Evolutionary conservation across 1,140 invertebrate genomes (phyloP).

Genomic region (Alviniconcha marisindica): DNA sequence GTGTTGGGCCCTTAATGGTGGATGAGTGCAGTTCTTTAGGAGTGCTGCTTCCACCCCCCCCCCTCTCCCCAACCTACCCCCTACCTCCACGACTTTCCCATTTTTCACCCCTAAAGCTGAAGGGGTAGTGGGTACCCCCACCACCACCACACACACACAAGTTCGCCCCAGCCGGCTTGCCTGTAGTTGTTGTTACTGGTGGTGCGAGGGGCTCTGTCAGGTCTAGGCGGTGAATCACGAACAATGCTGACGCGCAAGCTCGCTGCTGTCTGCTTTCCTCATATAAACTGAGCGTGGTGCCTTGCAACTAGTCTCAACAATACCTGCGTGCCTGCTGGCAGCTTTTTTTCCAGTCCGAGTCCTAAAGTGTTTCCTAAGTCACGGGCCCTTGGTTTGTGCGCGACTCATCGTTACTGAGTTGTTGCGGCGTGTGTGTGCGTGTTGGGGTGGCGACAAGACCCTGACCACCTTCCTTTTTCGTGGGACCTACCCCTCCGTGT

Average conservation of each 20-base stretch:
- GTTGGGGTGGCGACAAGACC: no score
- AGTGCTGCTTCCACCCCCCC: neutral
- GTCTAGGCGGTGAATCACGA: constrained; percentile 14
- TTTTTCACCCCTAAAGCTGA: no score
- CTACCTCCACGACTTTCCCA: no score
- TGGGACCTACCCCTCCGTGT: no score
- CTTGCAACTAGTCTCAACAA: neutral
- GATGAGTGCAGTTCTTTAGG: constrained; percentile 14
- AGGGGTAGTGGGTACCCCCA: neutral
- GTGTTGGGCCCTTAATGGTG: constrained; percentile 45
- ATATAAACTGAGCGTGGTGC: neutral
- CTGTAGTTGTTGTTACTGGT: neutral
- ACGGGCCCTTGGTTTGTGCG: no score
- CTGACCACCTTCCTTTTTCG: no score
- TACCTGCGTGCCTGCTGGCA: no score
- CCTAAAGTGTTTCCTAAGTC: no score
- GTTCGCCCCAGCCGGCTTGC: constrained; percentile 9
- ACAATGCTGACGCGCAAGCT: constrained; percentile 1
- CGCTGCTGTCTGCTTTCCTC: neutral
- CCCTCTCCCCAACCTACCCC: neutral
- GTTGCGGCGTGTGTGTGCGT: no score
- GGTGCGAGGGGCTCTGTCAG: neutral
- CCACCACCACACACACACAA: neutral
- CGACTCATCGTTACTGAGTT: no score
- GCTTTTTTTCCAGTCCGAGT: no score